These are phyloP conservation scores for Heliornis fulica DNA, from an alignment of 2,113 vertebrate genomes.

Conservation along the genomic window DNA sequence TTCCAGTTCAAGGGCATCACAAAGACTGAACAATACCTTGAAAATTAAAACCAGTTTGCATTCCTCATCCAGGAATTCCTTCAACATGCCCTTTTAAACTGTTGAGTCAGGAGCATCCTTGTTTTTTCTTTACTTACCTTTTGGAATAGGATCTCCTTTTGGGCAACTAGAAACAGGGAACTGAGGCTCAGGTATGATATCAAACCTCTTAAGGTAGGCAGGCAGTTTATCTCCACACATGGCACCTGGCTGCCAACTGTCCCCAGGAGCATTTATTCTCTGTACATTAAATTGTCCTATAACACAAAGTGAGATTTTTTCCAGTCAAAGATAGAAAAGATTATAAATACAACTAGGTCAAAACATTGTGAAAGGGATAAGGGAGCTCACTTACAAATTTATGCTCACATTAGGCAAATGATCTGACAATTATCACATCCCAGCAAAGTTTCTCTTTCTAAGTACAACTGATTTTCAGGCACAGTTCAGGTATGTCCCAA, in stretches of 20 bases:
- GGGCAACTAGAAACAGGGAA: not conserved
- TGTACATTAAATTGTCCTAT: not conserved
- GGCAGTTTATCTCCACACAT: not conserved
- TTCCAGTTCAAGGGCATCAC: not conserved
- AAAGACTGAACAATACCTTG: not conserved
- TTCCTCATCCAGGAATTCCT: not conserved
- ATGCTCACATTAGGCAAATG: not conserved
- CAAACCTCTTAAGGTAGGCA: not conserved
- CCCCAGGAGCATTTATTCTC: not conserved
- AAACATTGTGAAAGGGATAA: not conserved
- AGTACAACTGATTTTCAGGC: not conserved
- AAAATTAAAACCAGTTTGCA: fast-evolving
- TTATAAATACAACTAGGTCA: not conserved
- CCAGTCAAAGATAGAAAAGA: not conserved
- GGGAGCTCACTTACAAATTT: not conserved
- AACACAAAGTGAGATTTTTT: not conserved
- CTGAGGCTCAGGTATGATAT: not conserved
- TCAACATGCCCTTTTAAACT: not conserved
- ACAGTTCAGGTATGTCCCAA: not conserved
- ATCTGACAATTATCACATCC: not conserved
- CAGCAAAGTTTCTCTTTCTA: not conserved
- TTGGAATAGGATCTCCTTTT: not conserved
- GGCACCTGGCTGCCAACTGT: not conserved
- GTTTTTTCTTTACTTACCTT: not conserved
- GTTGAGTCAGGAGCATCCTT: not conserved